Percentiles rank a stretch among this genome's conserved stretches.
Evolutionary conservation across 2,888 invertebrate species (phyloP).

Genomic region (Lampropteryx suffumata): DNA sequence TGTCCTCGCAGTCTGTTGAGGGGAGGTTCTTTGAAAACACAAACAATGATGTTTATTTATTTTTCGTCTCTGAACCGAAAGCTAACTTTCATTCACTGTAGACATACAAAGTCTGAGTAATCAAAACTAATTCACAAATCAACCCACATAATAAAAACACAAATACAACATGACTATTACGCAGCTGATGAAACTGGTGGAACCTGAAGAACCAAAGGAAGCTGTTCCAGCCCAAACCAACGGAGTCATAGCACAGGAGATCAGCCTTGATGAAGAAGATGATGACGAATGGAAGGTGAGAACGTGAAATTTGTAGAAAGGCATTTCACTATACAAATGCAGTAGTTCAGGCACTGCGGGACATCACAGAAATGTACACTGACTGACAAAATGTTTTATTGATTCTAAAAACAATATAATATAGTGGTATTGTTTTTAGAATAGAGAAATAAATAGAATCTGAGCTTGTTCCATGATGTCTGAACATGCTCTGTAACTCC

Average conservation of each 20-base stretch:
- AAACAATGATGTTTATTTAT: conserved; percentile 21
- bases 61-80: conserved; percentile 22
- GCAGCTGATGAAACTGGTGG: conserved; percentile 84
- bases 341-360: background rate
- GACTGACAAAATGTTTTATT: no score
- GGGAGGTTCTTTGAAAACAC: no score
- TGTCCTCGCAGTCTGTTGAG: no score
- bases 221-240: conserved; percentile 59
- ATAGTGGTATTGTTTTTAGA: no score
- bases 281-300: conserved; percentile 87
- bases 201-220: conserved; percentile 75
- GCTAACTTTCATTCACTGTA: conserved; percentile 5
- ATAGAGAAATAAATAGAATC: no score
- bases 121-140: background rate
- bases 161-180: conserved; percentile 9
- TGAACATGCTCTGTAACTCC: background rate
- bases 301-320: background rate
- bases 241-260: conserved; percentile 67
- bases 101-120: conserved; percentile 10
- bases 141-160: background rate
- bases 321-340: no score
- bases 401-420: no score
- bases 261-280: conserved; percentile 70
- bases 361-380: no score
- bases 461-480: background rate